Base-by-base conservation (phyloP, 2,797 vertebrate genomes). In the Alectoris magna region DNA sequence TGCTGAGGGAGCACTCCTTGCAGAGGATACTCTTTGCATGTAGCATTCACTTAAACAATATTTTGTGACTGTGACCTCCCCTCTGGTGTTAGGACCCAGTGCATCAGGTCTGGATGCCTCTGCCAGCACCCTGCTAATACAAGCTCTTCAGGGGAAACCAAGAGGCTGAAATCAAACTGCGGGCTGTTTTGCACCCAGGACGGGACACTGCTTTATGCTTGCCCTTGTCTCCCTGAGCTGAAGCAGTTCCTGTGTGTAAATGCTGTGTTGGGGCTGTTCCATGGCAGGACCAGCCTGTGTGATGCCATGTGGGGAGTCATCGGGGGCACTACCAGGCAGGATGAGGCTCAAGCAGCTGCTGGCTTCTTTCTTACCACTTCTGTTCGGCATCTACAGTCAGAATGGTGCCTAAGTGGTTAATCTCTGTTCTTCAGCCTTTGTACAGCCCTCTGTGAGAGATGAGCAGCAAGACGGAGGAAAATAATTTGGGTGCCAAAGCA, bases 401-500 rank as follows among this genome's bases (percentile, higher is more conserved):
- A 86, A 81, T 8, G 48, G 31, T 39, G 56, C 62, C 34, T 71
- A 34, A 7, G 24, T 10, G 31, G 48, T 74, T 70, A 60, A 60
- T 44, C 17, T 49, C 31, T 53, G 56, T 68, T 39, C 44, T n/a
- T 74, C 43, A 29, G 58, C 44, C 58, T 68, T 74, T 63, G 41
- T 64, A 53, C 48, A 72, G 71, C 48, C 14, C 22, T 55, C 36
- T 82, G 2, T 63, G 34, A 82, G n/a, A 93, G 38, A 49, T 43
- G 60, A 88, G 67, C 38, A 71, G 70, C 23, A 81, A 24, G 48
- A 74, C 60, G 82, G 87, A 84, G 55, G 68, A 73, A 93, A 63
- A 60, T 53, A 67, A 90, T 24, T 10, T 62, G 34, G 18, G 31
- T n/a, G 43, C 39, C 59, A 71, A 91, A 85, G 46, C 21, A 78